Conservation (phyloP, 2,113 vertebrate species). For the Rallus limicola region DNA sequence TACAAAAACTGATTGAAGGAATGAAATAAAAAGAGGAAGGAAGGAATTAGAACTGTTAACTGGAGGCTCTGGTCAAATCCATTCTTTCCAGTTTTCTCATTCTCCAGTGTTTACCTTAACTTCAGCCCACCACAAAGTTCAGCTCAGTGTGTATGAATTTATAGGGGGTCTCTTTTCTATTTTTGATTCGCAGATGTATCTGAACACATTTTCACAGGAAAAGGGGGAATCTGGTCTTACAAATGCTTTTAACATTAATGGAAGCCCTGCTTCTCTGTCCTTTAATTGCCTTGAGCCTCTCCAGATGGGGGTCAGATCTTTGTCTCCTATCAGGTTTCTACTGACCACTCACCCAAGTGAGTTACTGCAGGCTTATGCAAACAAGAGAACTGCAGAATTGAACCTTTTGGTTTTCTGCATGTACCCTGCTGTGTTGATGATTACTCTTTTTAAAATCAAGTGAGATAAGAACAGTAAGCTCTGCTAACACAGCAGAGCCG, state of each 20-base stretch:
- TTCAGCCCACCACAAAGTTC: neutral
- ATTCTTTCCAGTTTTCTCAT: neutral
- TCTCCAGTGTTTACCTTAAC: neutral
- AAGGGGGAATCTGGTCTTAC: neutral
- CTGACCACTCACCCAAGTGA: neutral
- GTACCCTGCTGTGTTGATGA: neutral
- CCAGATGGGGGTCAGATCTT: neutral
- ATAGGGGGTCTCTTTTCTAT: neutral
- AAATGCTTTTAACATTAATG: neutral
- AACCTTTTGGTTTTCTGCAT: neutral
- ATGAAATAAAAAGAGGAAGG: neutral
- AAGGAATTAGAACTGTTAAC: neutral
- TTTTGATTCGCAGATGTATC: neutral
- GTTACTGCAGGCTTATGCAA: neutral
- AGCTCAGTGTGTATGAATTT: neutral
- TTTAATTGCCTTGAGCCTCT: neutral
- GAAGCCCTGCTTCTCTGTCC: neutral
- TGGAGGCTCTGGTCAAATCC: neutral
- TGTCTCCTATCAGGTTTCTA: neutral
- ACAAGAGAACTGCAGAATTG: neutral
- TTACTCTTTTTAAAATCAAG: neutral
- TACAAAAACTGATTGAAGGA: neutral
- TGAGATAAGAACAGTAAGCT: conserved; percentile 29
- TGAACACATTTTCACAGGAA: neutral
- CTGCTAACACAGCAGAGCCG: neutral